phyloP scores from a whole-genome alignment of 2,113 vertebrate genomes.

The Elgaria multicarinata region DNA sequence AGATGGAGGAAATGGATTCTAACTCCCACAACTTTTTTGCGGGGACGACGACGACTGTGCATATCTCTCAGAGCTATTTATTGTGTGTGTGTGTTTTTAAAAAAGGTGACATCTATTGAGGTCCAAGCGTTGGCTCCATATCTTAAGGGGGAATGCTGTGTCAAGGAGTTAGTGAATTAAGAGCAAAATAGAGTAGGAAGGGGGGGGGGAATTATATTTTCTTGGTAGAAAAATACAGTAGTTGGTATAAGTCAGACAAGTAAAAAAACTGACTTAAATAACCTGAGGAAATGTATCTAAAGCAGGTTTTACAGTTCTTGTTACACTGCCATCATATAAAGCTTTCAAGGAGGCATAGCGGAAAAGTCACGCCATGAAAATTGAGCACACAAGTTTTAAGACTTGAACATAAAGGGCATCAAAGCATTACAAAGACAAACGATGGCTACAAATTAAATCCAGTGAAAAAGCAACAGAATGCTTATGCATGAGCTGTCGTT shows the following conservation, averaged over 20 bases:
- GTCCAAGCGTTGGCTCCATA: neutral
- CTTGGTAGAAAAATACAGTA: neutral
- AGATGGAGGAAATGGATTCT: neutral
- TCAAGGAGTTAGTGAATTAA: neutral
- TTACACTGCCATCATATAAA: conserved; percentile 41
- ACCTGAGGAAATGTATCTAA: conserved; percentile 25
- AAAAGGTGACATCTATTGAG: neutral
- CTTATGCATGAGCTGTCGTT: conserved; percentile 36
- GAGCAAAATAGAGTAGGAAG: neutral
- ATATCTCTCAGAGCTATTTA: neutral
- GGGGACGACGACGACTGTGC: accelerated
- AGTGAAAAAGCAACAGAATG: conserved; percentile 23
- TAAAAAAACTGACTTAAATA: conserved; percentile 29
- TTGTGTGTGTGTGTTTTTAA: neutral
- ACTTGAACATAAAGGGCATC: conserved; percentile 51
- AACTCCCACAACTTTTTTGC: neutral
- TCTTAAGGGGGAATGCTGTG: neutral
- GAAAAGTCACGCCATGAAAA: conserved; percentile 55
- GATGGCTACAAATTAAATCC: conserved; percentile 51
- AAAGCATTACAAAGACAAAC: conserved; percentile 55
- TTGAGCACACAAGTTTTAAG: conserved; percentile 43
- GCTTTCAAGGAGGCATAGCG: conserved; percentile 37
- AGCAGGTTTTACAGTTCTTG: conserved; percentile 38
- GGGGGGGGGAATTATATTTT: neutral
- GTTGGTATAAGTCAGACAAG: neutral